These are phyloP conservation scores for Stichopus chloronotus DNA, from an alignment of 35 echinoderm and acorn worm genomes.

Conservation along the genomic window DNA sequence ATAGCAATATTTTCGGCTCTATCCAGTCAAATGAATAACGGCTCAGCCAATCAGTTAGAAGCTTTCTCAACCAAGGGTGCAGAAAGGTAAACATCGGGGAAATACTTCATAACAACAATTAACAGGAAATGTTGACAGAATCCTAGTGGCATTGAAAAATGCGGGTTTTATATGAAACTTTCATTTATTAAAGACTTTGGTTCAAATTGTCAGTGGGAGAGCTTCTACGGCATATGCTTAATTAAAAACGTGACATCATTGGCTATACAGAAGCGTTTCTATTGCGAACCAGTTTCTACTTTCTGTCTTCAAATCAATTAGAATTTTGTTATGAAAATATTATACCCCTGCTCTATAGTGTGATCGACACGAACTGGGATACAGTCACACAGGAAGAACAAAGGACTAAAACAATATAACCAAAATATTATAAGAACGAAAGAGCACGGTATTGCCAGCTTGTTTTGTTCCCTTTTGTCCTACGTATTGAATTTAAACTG, in stretches of 20 bases:
- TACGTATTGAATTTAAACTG: not conserved
- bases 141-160: not conserved
- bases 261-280: not conserved
- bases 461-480: not conserved
- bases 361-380: not conserved
- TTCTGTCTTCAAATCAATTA: not conserved
- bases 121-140: not conserved
- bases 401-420: not conserved
- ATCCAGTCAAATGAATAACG: not conserved
- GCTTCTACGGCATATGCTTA: not conserved
- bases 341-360: not conserved
- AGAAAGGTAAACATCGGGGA: not conserved
- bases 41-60: not conserved
- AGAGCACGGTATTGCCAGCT: not conserved
- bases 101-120: not conserved
- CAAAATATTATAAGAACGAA: not conserved
- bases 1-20: not conserved
- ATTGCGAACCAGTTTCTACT: not conserved
- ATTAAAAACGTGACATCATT: not conserved
- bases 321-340: not conserved
- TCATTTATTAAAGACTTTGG: not conserved
- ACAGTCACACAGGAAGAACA: not conserved
- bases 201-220: too few species aligned
- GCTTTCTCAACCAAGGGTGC: not conserved
- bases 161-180: not conserved